Evolutionary conservation across 92 coral and sea anemone species (phyloP).

Genomic region (Hydrozoanthus gracilis): DNA sequence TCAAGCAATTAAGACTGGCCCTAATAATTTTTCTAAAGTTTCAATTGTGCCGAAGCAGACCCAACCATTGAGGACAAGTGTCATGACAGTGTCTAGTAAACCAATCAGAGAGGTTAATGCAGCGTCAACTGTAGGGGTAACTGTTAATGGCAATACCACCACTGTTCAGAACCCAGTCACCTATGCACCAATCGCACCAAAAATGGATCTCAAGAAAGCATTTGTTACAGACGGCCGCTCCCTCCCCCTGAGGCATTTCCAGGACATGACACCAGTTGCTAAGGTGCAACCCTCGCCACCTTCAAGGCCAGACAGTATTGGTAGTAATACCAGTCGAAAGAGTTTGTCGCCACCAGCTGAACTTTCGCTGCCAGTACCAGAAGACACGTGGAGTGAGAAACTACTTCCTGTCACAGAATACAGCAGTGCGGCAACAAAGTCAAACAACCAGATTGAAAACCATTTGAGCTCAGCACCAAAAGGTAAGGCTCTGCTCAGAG

Average conservation of each 20-base stretch:
- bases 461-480: neutral
- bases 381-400: conserved; percentile 4
- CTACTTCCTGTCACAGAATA: neutral
- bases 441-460: neutral
- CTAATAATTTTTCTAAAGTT: conserved; percentile 37
- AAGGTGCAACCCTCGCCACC: conserved; percentile 74
- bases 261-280: conserved; percentile 54
- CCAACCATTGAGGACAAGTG: conserved; percentile 16
- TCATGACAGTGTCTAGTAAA: neutral
- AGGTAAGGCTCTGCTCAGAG: neutral
- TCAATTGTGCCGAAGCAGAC: conserved; percentile 47
- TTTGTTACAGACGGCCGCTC: conserved; percentile 58
- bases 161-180: conserved; percentile 16
- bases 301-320: conserved; percentile 67
- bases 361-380: conserved; percentile 20
- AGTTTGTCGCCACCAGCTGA: conserved; percentile 41
- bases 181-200: conserved; percentile 26
- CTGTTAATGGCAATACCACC: neutral
- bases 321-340: conserved; percentile 55
- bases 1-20: conserved; percentile 29
- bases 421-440: neutral
- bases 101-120: neutral
- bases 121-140: conserved; percentile 3
- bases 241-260: conserved; percentile 67
- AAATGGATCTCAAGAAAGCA: conserved; percentile 10